phyloP scores from a whole-genome alignment of 2,797 vertebrate species.

The Coregonus suidteri region DNA sequence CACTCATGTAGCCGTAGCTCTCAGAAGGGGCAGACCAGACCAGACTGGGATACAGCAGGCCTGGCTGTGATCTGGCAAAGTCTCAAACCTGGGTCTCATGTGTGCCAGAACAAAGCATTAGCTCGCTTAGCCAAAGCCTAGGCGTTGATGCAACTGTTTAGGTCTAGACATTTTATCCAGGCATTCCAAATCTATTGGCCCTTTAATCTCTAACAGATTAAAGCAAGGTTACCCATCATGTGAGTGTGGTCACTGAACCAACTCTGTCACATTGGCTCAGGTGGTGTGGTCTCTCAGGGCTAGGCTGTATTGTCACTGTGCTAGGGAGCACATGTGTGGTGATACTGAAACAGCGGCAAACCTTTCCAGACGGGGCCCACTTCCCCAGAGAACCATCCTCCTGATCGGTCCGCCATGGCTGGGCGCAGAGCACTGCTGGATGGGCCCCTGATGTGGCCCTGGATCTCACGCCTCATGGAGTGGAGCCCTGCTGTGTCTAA shows the following conservation, averaged over 20 bases:
- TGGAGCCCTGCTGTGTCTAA: slow-evolving; percentile 54
- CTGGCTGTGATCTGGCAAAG: too few species aligned
- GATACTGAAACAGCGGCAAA: not conserved
- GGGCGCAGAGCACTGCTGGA: not conserved
- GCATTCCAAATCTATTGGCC: too few species aligned
- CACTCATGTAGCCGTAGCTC: not conserved
- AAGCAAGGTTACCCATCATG: not conserved
- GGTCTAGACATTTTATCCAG: too few species aligned
- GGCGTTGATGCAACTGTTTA: not conserved
- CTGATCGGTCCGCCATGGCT: not conserved
- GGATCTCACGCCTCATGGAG: not conserved
- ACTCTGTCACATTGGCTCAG: not conserved
- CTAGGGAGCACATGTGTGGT: not conserved
- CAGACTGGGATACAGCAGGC: not conserved
- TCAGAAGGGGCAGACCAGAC: not conserved
- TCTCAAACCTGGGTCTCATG: not conserved
- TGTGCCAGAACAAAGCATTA: not conserved
- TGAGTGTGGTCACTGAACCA: not conserved
- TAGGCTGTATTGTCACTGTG: too few species aligned
- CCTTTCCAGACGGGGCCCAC: not conserved
- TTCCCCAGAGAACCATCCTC: not conserved
- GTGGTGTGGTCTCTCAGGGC: not conserved
- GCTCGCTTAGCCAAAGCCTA: not conserved
- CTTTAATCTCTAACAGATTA: too few species aligned
- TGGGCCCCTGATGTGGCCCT: not conserved